These are phyloP conservation scores for Chiropotes sagulatus DNA, from an alignment of 2,797 vertebrate genomes.

Conservation along the genomic window DNA sequence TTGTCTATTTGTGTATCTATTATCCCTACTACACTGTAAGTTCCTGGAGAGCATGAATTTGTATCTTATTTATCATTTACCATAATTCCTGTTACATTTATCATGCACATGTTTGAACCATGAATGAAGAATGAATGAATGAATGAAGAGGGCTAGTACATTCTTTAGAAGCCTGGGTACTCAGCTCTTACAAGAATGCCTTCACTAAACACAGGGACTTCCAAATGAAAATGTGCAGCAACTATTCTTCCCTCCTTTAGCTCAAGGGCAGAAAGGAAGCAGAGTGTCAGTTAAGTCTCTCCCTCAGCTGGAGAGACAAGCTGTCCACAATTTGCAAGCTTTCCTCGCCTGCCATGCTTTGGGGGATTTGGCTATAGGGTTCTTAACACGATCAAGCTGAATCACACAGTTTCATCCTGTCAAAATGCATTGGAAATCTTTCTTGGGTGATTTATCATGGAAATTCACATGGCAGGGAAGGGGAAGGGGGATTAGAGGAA, in stretches of 20 bases:
- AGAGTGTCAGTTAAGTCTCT: neutral
- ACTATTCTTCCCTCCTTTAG: neutral
- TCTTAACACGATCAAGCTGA: conserved; percentile 58
- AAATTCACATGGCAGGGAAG: conserved; percentile 51
- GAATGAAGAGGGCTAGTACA: neutral
- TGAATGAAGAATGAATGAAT: neutral
- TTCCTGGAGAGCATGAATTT: neutral
- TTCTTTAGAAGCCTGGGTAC: neutral
- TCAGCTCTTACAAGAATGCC: neutral
- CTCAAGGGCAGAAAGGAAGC: conserved; percentile 42
- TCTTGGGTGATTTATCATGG: conserved; percentile 44
- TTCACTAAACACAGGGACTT: neutral
- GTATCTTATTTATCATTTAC: conserved; percentile 23
- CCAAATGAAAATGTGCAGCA: neutral
- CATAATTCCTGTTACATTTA: neutral
- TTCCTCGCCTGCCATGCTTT: neutral
- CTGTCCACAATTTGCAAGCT: neutral
- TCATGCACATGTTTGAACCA: neutral
- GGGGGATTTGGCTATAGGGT: conserved; percentile 13
- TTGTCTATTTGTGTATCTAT: neutral
- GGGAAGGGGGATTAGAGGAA: conserved; percentile 25
- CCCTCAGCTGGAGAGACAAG: conserved; percentile 34
- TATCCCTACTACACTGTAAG: neutral
- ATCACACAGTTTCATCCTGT: conserved; percentile 62
- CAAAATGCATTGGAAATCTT: conserved; percentile 62